phyloP scores from a whole-genome alignment of 1,140 invertebrate species.

The Notospermus geniculatus region DNA sequence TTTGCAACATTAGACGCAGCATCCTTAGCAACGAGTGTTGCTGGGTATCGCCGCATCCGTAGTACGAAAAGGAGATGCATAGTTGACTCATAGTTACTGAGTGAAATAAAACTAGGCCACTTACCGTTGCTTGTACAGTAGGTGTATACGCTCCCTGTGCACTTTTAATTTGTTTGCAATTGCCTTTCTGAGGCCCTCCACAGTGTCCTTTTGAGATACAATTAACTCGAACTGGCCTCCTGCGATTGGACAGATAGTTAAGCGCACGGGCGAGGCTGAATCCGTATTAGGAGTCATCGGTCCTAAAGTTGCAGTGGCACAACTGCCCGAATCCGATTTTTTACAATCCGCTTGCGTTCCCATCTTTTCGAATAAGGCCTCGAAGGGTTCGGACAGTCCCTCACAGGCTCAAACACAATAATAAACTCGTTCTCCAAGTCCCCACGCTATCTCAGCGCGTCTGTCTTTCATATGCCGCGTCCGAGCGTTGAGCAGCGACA shows the following conservation, averaged over 20 bases:
- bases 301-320: too few species aligned
- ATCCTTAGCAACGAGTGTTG: constrained; percentile 12
- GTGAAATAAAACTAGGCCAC: constrained; percentile 20
- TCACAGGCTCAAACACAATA: too few species aligned
- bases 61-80: constrained; percentile 1
- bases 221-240: constrained; percentile 83
- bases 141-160: constrained; percentile 85
- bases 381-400: too few species aligned
- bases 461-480: too few species aligned
- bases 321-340: too few species aligned
- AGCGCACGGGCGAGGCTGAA: not conserved
- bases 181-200: constrained; percentile 84
- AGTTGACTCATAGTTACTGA: not conserved
- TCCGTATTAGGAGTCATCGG: too few species aligned
- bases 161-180: constrained; percentile 90
- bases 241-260: constrained; percentile 68
- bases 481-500: too few species aligned
- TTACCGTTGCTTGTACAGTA: constrained; percentile 87
- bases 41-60: constrained; percentile 9
- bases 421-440: too few species aligned
- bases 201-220: constrained; percentile 73
- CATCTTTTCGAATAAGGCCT: too few species aligned
- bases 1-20: constrained; percentile 6
- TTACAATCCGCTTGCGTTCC: too few species aligned
- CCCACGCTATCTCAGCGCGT: too few species aligned